Conservation (phyloP, 2,113 vertebrate genomes). For the Mungos mungo region DNA sequence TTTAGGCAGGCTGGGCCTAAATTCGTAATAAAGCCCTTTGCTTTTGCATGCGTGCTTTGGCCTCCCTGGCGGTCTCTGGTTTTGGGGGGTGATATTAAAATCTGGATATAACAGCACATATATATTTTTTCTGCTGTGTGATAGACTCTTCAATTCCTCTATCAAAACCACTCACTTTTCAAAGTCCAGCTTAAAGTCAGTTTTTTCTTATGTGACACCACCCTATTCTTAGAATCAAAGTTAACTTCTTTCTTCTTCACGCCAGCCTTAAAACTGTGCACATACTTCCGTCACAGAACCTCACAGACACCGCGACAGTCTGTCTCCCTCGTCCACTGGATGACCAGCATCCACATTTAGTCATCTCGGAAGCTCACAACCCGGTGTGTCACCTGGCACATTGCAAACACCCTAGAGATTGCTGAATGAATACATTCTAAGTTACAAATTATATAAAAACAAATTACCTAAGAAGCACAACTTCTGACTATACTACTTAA, state of each 20-base stretch:
- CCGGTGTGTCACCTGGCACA: neutral
- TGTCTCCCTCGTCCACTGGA: neutral
- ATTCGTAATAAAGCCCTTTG: no score
- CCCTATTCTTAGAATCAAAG: neutral
- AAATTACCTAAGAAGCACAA: neutral
- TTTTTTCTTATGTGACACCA: neutral
- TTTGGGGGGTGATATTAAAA: no score
- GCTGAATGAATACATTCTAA: neutral
- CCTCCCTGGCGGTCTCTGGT: no score
- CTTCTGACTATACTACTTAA: neutral
- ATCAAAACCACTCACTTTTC: neutral
- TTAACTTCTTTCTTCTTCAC: neutral
- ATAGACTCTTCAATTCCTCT: neutral
- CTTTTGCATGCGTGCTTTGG: no score
- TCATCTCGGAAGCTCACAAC: neutral
- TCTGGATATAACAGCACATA: neutral
- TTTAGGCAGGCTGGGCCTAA: no score
- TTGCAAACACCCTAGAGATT: neutral
- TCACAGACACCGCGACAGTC: neutral
- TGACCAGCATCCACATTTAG: neutral
- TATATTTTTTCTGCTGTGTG: neutral
- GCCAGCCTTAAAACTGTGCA: neutral
- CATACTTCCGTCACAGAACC: neutral
- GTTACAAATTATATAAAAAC: neutral
- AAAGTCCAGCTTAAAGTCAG: neutral